These are phyloP conservation scores for Typhlomys cinereus DNA, from an alignment of 2,113 vertebrate species.

Conservation along the genomic window DNA sequence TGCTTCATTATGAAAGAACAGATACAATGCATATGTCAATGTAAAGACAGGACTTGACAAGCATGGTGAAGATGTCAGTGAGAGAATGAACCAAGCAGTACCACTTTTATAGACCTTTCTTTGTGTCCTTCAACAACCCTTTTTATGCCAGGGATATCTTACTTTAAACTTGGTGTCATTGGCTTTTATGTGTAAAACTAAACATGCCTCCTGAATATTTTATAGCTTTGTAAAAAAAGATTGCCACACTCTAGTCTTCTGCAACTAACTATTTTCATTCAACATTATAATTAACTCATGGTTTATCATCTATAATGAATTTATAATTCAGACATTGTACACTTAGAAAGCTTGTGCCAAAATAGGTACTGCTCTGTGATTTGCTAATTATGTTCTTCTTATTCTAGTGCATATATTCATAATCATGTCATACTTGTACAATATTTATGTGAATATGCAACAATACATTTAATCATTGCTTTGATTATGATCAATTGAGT, in stretches of 20 bases:
- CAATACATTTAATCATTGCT: slow-evolving; percentile 17
- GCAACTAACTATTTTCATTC: slow-evolving; percentile 7
- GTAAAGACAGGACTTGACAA: not conserved
- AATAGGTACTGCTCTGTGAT: not conserved
- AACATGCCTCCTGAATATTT: not conserved
- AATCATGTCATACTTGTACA: not conserved
- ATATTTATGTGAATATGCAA: slow-evolving; percentile 6
- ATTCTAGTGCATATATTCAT: slow-evolving; percentile 16
- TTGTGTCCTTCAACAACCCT: not conserved
- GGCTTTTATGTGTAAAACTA: slow-evolving; percentile 25
- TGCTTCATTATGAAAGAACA: slow-evolving; percentile 9
- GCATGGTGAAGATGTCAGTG: not conserved
- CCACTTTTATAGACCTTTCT: not conserved
- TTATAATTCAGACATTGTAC: not conserved
- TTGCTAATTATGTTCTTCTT: not conserved
- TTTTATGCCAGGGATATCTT: not conserved
- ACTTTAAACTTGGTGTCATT: not conserved
- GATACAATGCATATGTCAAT: not conserved
- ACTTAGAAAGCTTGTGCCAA: slow-evolving; percentile 9
- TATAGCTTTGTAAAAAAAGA: slow-evolving; percentile 33
- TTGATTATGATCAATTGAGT: not conserved
- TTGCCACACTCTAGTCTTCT: not conserved
- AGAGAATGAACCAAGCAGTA: not conserved
- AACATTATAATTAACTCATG: not conserved
- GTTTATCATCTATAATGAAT: not conserved